A percentile compares a stretch with the other conserved stretches of the same genome.
Conservation (phyloP, 2,888 invertebrate genomes). For the Mythimna loreyi region DNA sequence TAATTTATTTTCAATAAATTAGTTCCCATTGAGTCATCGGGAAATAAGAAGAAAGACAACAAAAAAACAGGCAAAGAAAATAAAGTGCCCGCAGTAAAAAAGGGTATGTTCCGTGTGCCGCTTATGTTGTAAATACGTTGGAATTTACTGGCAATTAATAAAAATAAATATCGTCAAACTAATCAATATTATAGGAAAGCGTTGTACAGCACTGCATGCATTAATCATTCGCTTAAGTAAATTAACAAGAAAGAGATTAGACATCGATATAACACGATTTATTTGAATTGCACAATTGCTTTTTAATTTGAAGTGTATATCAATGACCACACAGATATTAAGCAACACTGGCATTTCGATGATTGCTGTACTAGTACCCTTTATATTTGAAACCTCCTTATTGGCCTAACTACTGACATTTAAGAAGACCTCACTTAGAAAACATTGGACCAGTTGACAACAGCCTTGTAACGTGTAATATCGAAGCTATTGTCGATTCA, state of each 20-base stretch:
- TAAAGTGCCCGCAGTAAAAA: constrained; percentile 79
- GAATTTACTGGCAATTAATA: constrained; percentile 44
- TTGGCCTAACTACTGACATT: constrained; percentile 82
- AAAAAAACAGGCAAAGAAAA: constrained; percentile 87
- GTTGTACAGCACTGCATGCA: constrained; percentile 59
- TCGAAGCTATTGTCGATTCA: constrained; percentile 74
- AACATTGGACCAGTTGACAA: constrained; percentile 81
- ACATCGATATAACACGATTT: constrained; percentile 40
- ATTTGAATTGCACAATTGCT: constrained; percentile 49
- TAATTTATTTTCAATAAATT: constrained; percentile 65
- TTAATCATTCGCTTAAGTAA: constrained; percentile 36
- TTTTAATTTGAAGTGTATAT: constrained; percentile 49
- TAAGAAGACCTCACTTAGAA: constrained; percentile 77
- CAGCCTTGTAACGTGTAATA: constrained; percentile 76
- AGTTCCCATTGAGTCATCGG: constrained; percentile 79
- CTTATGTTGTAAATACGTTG: constrained; percentile 62
- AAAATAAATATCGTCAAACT: constrained; percentile 37
- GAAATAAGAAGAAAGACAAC: constrained; percentile 82
- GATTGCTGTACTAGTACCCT: constrained; percentile 70
- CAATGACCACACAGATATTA: constrained; percentile 62
- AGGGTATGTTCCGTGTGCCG: constrained; percentile 83
- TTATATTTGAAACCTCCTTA: constrained; percentile 66
- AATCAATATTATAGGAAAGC: constrained; percentile 45
- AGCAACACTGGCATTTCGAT: constrained; percentile 71
- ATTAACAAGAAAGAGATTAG: constrained; percentile 28